Evolutionary conservation across 2,113 vertebrate species (phyloP).

Genomic region (Xenus cinereus): DNA sequence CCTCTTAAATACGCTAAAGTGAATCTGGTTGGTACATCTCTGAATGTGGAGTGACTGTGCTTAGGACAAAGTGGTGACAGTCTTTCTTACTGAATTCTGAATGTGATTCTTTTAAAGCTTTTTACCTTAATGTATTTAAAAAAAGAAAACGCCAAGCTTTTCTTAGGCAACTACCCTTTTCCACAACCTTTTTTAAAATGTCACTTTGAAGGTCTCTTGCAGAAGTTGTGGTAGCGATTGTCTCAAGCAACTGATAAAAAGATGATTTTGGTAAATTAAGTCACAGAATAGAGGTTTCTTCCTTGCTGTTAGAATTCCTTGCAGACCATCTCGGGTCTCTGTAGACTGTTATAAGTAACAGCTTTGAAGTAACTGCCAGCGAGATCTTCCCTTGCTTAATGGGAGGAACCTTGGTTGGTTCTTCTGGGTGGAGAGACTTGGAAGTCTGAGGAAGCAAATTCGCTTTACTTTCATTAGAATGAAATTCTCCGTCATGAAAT

Average conservation of each 20-base stretch:
- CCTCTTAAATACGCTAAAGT: neutral
- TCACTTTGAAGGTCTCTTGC: neutral
- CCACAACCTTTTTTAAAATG: neutral
- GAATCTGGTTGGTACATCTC: slow-evolving; percentile 1
- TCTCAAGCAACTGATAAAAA: neutral
- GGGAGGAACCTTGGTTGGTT: neutral
- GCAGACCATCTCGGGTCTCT: neutral
- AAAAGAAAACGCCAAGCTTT: neutral
- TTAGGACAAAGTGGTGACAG: slow-evolving; percentile 21
- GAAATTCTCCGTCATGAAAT: neutral
- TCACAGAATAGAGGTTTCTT: neutral
- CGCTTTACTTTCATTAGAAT: neutral
- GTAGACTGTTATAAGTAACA: neutral
- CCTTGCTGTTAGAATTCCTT: neutral
- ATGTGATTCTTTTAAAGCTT: neutral
- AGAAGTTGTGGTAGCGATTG: neutral
- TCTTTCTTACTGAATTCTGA: slow-evolving; percentile 1
- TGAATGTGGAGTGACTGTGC: neutral
- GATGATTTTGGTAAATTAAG: neutral
- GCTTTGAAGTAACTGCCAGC: neutral
- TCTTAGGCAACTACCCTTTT: neutral
- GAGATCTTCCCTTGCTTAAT: neutral
- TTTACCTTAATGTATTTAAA: neutral
- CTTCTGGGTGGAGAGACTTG: neutral
- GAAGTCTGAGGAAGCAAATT: neutral